Percentiles rank a stretch among this genome's conserved stretches.
Conservation (phyloP, 2,888 invertebrate genomes). For the Watsonalla cultraria region DNA sequence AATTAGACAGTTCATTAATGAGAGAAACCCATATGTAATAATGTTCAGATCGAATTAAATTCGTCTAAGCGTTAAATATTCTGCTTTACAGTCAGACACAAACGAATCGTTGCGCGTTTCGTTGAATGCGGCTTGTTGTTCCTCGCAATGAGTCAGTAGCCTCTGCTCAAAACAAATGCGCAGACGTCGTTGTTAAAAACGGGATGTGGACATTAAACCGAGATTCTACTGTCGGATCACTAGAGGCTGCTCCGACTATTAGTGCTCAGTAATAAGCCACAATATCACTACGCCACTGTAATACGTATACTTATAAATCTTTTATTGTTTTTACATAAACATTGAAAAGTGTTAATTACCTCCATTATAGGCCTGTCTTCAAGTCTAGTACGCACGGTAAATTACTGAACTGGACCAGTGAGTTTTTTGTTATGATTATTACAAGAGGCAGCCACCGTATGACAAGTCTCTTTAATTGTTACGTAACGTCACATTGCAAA, state of each 20-base stretch:
- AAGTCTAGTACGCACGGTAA: constrained; percentile 20
- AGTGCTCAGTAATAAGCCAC: constrained; percentile 20
- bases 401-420: constrained; percentile 26
- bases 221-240: constrained; percentile 59
- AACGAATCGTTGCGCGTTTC: constrained; percentile 46
- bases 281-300: constrained; percentile 10
- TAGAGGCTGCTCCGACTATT: constrained; percentile 26
- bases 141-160: constrained; percentile 59
- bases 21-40: constrained; percentile 19
- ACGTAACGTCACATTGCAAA: constrained; percentile 10
- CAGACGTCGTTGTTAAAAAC: constrained; percentile 60
- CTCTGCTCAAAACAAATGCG: constrained; percentile 64
- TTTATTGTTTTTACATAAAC: not conserved
- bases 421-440: constrained; percentile 26
- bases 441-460: constrained; percentile 17
- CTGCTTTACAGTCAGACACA: constrained; percentile 35
- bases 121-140: constrained; percentile 64
- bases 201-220: constrained; percentile 75
- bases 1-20: constrained; percentile 12
- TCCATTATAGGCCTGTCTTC: not conserved
- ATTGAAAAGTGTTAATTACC: not conserved
- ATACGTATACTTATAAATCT: not conserved
- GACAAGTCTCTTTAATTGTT: constrained; percentile 28
- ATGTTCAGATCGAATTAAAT: constrained; percentile 21
- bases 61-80: constrained; percentile 31